Evolutionary conservation across 2,888 invertebrate species (phyloP).

Genomic region (Aquatica leii): DNA sequence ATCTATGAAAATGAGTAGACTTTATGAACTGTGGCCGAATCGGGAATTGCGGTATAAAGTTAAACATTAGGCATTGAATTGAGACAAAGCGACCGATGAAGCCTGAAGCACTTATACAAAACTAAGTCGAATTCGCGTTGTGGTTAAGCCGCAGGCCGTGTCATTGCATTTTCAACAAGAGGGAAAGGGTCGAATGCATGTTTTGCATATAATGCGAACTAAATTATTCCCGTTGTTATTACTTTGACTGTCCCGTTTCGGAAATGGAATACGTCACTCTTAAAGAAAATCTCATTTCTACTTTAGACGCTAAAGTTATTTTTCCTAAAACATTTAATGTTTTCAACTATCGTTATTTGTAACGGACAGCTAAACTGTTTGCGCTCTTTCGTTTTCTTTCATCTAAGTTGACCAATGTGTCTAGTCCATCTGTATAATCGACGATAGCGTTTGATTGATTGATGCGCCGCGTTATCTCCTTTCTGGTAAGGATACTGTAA

Average conservation of each 20-base stretch:
- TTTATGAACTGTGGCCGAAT: slow-evolving; percentile 38
- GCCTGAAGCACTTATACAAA: slow-evolving; percentile 55
- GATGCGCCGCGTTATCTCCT: slow-evolving; percentile 48
- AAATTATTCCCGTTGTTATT: slow-evolving; percentile 21
- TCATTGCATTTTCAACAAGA: slow-evolving; percentile 31
- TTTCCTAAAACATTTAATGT: too few relatives aligned
- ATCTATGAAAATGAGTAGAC: slow-evolving; percentile 23
- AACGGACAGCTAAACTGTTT: slow-evolving; percentile 4
- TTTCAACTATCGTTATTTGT: not conserved
- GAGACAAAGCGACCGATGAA: slow-evolving; percentile 58
- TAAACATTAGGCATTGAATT: slow-evolving; percentile 57
- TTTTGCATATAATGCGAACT: slow-evolving; percentile 19
- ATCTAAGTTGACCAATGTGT: slow-evolving; percentile 32
- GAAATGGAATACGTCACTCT: slow-evolving; percentile 25
- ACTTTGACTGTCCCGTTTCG: slow-evolving; percentile 25
- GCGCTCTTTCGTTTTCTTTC: slow-evolving; percentile 14
- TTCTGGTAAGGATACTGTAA: slow-evolving; percentile 42
- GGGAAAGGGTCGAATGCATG: slow-evolving; percentile 18
- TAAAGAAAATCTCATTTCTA: not conserved
- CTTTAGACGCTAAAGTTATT: not conserved
- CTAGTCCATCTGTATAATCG: slow-evolving; percentile 48
- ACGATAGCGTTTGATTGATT: slow-evolving; percentile 53
- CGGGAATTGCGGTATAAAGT: slow-evolving; percentile 54
- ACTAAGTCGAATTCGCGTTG: slow-evolving; percentile 55
- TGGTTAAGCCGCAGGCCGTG: slow-evolving; percentile 39